Percentiles rank a stretch among this genome's conserved stretches.
These are phyloP conservation scores for Drosophila punjabiensis DNA, from an alignment of 1,140 invertebrate genomes.

Conservation along the genomic window DNA sequence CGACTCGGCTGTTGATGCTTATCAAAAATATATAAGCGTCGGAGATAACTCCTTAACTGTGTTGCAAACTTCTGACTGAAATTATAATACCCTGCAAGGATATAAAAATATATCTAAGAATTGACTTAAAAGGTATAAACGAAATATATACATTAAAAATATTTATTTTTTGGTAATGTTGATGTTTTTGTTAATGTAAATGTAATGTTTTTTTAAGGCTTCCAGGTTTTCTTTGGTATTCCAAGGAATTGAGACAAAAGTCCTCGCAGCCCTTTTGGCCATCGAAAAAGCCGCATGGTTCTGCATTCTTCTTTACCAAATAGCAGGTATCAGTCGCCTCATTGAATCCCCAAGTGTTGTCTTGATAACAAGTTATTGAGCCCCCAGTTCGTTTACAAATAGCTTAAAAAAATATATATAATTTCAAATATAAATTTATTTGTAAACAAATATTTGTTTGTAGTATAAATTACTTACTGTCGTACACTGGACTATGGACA, in stretches of 20 bases:
- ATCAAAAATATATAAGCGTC: too few relatives aligned
- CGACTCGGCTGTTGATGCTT: too few relatives aligned
- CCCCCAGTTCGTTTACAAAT: constrained; percentile 26
- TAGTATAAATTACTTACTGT: constrained; percentile 16
- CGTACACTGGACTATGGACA: neutral
- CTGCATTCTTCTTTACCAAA: neutral
- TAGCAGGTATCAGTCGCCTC: constrained; percentile 19
- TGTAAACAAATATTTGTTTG: neutral
- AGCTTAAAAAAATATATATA: neutral
- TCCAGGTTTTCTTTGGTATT: neutral
- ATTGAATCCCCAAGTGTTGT: constrained; percentile 39
- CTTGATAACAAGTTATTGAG: constrained; percentile 9
- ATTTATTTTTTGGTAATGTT: too few relatives aligned
- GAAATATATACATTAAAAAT: too few relatives aligned
- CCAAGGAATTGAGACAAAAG: constrained; percentile 19
- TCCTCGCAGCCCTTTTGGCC: constrained; percentile 26
- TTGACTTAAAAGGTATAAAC: too few relatives aligned
- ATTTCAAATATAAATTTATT: neutral
- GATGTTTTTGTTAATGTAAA: too few relatives aligned
- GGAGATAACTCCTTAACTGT: too few relatives aligned
- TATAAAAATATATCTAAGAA: too few relatives aligned
- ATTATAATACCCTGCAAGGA: too few relatives aligned
- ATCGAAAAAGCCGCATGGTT: constrained; percentile 52
- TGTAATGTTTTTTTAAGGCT: too few relatives aligned
- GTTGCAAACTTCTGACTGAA: too few relatives aligned